phyloP scores from a whole-genome alignment of 2,113 vertebrate species.

The Pangasianodon hypophthalmus region DNA sequence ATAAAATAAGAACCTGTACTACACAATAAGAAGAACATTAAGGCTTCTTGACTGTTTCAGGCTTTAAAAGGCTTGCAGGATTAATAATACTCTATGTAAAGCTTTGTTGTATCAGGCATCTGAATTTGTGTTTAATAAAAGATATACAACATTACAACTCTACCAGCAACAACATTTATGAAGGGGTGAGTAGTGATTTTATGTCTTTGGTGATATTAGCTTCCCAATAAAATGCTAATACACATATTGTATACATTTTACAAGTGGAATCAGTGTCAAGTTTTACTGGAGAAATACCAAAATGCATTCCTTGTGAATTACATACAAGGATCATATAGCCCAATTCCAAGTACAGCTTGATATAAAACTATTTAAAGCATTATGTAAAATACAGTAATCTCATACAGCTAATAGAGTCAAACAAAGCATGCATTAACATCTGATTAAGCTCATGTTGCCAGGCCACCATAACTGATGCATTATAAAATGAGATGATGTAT shows the following conservation, averaged over 20 bases:
- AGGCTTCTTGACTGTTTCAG: background rate
- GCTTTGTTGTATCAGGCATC: background rate
- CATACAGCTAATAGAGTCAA: slow-evolving; percentile 14
- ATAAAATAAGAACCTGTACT: background rate
- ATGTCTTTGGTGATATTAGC: background rate
- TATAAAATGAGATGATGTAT: slow-evolving; percentile 70
- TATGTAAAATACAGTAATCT: background rate
- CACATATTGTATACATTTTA: background rate
- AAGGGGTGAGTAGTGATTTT: background rate
- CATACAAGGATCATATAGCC: background rate
- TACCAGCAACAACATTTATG: background rate
- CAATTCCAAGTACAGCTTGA: background rate
- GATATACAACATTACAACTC: background rate
- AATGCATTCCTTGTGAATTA: background rate
- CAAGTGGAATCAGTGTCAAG: too few species aligned
- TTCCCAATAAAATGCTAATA: background rate
- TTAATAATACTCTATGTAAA: background rate
- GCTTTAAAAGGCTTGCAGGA: background rate
- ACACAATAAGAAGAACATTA: background rate
- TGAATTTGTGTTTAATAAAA: background rate
- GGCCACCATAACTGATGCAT: slow-evolving; percentile 62
- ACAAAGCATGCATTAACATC: slow-evolving; percentile 42
- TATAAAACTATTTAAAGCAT: background rate
- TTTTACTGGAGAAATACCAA: background rate
- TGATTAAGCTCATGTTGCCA: slow-evolving; percentile 64